Base-by-base conservation (phyloP, 64 coral and sea anemone species). In the Montipora capricornis region DNA sequence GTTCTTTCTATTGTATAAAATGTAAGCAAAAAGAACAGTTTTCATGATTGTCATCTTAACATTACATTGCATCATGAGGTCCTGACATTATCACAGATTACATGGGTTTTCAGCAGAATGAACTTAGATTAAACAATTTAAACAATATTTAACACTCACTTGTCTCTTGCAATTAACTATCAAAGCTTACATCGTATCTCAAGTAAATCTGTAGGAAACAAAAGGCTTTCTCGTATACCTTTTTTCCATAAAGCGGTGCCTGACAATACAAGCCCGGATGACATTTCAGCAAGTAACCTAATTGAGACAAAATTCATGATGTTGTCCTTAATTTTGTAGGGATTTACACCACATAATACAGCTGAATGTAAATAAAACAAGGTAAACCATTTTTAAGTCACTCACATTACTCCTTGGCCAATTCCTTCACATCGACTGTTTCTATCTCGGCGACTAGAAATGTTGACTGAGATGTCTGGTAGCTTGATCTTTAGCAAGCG, bases 161-260 rank as follows among this genome's bases (percentile, higher is more conserved):
- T 29, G 29, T 29, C 29, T 29, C 29, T 29, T 29, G 29, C 1
- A 29, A 29, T 1, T 29, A 29, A 29, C 29, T 29, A 29, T 29
- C 29, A 29, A 29, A 29, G 29, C 29, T 29, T 29, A 29, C 29
- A 29, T 29, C 29, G 1, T 29, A 29, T 29, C 29, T 29, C 29
- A 29, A 29, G 29, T 29, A 29, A 29, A 29, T 29, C 29, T 29
- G 29, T 29, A 29, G 29, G 29, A 29, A 29, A 44, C 20, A 78
- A 22, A 24, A 44, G 29, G 10, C 5, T 74, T 5, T 13, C 19
- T 37, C 53, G 83, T 29, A 8, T n/a, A 82, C 90, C 90, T 86
- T 78, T 92, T 85, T 86, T 73, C 90, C 90, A 92, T 12, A 92
- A 20, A 1, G 80, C 90, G 20, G 90, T 92, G 19, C 90, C 90